phyloP scores from a whole-genome alignment of 2,797 vertebrate genomes.

The Champsocephalus gunnari region DNA sequence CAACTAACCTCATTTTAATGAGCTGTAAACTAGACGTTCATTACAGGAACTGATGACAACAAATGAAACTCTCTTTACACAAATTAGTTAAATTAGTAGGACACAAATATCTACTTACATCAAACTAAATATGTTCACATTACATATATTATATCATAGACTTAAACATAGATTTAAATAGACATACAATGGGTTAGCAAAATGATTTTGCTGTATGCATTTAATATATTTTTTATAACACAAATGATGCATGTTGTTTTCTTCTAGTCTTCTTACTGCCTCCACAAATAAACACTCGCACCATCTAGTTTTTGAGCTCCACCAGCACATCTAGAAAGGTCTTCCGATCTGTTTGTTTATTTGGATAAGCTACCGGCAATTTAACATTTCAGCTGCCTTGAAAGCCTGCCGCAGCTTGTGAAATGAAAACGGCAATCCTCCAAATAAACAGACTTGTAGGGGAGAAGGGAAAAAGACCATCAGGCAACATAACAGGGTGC shows the following conservation, averaged over 20 bases:
- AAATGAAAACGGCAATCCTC: conserved; percentile 58
- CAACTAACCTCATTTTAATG: conserved; percentile 1
- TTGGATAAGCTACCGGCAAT: conserved; percentile 55
- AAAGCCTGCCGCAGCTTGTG: conserved; percentile 13
- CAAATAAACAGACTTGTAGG: conserved; percentile 76
- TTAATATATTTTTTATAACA: conserved; percentile 5
- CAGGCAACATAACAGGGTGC: conserved; percentile 68
- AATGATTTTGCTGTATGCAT: conserved; percentile 13
- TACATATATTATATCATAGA: neutral
- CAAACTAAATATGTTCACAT: conserved; percentile 5
- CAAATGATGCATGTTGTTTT: neutral
- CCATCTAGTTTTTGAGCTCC: conserved; percentile 22
- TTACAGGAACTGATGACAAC: neutral
- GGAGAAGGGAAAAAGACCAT: conserved; percentile 55
- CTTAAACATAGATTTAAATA: neutral
- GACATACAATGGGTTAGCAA: neutral
- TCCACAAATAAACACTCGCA: conserved; percentile 20
- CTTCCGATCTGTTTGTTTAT: conserved; percentile 65
- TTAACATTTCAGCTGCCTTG: conserved; percentile 16
- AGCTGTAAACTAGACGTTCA: neutral
- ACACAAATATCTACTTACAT: conserved; percentile 10
- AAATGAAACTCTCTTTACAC: neutral
- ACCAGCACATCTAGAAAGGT: conserved; percentile 28
- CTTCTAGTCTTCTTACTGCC: conserved; percentile 13
- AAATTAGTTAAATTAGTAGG: conserved; percentile 3